Conservation (phyloP, 1,140 invertebrate genomes). For the Drosophila neocordata region DNA sequence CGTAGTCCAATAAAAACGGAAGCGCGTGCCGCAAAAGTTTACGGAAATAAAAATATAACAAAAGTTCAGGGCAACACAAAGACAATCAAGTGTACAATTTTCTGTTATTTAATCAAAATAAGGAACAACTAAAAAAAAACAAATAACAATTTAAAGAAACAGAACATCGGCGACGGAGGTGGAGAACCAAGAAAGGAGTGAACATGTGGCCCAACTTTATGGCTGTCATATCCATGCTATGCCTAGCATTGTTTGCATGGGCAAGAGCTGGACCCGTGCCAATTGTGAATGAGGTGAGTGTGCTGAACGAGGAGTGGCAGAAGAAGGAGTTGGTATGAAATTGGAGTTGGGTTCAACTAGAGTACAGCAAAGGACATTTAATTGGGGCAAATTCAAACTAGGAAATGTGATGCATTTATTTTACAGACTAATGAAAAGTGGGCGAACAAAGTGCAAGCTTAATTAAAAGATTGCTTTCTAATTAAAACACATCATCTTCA, state of each 20-base stretch:
- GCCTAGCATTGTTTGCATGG: conserved; percentile 65
- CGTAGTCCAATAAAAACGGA: conserved; percentile 36
- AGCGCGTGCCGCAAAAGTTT: conserved; percentile 78
- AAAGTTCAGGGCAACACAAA: conserved; percentile 42
- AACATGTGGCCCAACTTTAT: conserved; percentile 75
- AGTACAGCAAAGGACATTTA: conserved; percentile 39
- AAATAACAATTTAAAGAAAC: conserved; percentile 6
- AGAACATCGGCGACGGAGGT: not conserved
- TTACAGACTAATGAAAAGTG: conserved; percentile 38
- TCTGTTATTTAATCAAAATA: conserved; percentile 22
- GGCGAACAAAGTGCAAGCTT: conserved; percentile 49
- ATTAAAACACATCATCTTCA: conserved; percentile 27
- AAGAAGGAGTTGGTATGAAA: not conserved
- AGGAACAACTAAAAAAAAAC: conserved; percentile 19
- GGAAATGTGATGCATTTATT: conserved; percentile 20
- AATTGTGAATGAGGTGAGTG: conserved; percentile 81
- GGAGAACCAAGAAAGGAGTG: conserved; percentile 37
- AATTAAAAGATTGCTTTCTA: conserved; percentile 55
- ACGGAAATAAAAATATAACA: conserved; percentile 68
- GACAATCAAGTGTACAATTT: conserved; percentile 25
- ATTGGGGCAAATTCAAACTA: conserved; percentile 53
- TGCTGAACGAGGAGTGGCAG: not conserved
- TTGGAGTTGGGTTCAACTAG: conserved; percentile 19
- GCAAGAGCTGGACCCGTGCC: conserved; percentile 78
- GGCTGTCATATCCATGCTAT: conserved; percentile 61